Conservation (phyloP, 2,888 invertebrate genomes). For the Dorcus parallelipipedus region DNA sequence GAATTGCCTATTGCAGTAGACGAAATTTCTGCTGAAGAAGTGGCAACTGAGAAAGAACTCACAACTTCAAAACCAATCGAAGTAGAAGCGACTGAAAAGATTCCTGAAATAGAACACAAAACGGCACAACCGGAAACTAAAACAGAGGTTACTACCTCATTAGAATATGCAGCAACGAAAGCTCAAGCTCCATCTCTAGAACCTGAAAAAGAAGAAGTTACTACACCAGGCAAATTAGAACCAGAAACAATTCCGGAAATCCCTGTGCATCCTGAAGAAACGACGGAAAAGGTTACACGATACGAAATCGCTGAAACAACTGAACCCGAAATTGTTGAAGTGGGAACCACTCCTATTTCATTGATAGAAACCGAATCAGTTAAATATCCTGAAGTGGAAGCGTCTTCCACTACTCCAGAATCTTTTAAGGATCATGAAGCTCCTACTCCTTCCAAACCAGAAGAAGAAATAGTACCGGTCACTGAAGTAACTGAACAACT, state of each 20-base stretch:
- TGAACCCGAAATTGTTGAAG: background rate
- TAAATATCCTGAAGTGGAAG: background rate
- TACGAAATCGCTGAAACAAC: background rate
- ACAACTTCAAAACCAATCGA: slow-evolving; percentile 8
- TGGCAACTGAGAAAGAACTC: slow-evolving; percentile 10
- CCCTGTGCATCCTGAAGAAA: slow-evolving; percentile 2
- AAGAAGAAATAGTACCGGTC: background rate
- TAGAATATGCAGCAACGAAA: background rate
- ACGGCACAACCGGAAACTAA: slow-evolving; percentile 9
- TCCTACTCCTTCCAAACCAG: slow-evolving; percentile 1
- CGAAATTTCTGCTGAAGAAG: slow-evolving; percentile 4
- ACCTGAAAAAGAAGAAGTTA: slow-evolving; percentile 16
- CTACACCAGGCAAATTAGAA: slow-evolving; percentile 5
- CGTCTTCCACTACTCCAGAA: background rate
- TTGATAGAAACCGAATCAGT: background rate
- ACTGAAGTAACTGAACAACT: background rate
- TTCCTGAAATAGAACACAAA: too few relatives aligned
- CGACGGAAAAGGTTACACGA: background rate
- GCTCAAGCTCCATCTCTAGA: slow-evolving; percentile 1
- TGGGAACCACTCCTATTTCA: background rate
- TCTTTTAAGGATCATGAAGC: background rate
- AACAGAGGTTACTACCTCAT: background rate
- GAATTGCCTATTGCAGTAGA: slow-evolving; percentile 1
- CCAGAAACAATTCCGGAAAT: background rate
- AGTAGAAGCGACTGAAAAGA: slow-evolving; percentile 7